A percentile compares a stretch with the other conserved stretches of the same genome.
These are phyloP conservation scores for Tiliacea aurago DNA, from an alignment of 2,888 invertebrate genomes.

Conservation along the genomic window DNA sequence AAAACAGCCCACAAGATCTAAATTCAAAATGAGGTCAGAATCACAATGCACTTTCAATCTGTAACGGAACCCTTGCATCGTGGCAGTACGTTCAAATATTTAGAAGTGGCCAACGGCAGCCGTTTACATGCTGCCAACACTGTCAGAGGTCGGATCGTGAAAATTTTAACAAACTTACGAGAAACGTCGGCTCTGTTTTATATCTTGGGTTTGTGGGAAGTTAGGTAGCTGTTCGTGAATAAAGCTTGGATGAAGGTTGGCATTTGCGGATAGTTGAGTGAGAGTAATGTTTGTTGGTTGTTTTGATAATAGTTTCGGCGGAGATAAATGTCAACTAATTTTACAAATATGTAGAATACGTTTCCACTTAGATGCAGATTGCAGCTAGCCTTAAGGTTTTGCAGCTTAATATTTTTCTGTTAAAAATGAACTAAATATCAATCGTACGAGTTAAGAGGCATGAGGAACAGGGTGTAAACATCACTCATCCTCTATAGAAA, in stretches of 20 bases:
- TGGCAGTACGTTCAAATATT: constrained; percentile 45
- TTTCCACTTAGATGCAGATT: too few species aligned
- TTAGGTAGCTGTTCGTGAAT: constrained; percentile 8
- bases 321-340: not conserved
- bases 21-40: constrained; percentile 19
- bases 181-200: constrained; percentile 22
- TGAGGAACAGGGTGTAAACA: too few species aligned
- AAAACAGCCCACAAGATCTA: constrained; percentile 4
- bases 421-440: too few species aligned
- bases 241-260: not conserved
- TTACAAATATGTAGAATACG: too few species aligned
- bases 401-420: too few species aligned
- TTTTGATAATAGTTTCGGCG: not conserved
- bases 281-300: not conserved
- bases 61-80: constrained; percentile 24
- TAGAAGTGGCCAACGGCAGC: constrained; percentile 21
- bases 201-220: constrained; percentile 9
- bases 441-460: too few species aligned
- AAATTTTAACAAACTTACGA: constrained; percentile 44
- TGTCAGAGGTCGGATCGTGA: constrained; percentile 30
- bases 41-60: constrained; percentile 56
- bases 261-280: not conserved
- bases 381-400: too few species aligned
- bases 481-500: too few species aligned
- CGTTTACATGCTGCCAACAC: constrained; percentile 26